Evolutionary conservation across 2,113 vertebrate genomes (phyloP).

Genomic region (Nansenia antarctica): DNA sequence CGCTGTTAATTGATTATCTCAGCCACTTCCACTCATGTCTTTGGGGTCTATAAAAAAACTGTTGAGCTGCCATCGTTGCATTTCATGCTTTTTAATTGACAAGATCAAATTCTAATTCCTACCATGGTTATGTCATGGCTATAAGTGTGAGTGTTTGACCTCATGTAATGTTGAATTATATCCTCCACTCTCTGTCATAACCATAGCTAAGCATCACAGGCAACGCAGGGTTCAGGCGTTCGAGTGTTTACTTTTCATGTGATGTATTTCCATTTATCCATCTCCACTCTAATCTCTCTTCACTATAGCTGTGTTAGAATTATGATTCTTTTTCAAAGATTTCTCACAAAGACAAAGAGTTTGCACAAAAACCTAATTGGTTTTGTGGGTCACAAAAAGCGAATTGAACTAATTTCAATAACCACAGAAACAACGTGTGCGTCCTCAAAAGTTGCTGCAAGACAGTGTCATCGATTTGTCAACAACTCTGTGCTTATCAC

Average conservation of each 20-base stretch:
- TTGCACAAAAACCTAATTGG: too few species aligned
- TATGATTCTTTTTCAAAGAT: too few species aligned
- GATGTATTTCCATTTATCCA: background rate
- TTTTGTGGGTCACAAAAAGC: too few species aligned
- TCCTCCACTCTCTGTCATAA: constrained; percentile 63
- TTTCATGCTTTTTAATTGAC: constrained; percentile 76
- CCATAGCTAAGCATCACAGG: constrained; percentile 69
- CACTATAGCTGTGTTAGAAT: background rate
- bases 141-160: constrained; percentile 64
- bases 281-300: background rate
- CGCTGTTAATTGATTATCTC: constrained; percentile 11
- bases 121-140: constrained; percentile 68
- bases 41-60: constrained; percentile 31
- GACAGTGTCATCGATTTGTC: too few species aligned
- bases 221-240: constrained; percentile 48
- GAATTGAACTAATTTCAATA: too few species aligned
- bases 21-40: constrained; percentile 44
- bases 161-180: constrained; percentile 71
- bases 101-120: constrained; percentile 67
- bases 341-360: constrained; percentile 47
- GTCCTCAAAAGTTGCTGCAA: too few species aligned
- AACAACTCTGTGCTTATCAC: too few species aligned
- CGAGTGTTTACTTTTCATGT: constrained; percentile 17
- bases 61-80: constrained; percentile 56
- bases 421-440: too few species aligned